Base-by-base conservation (phyloP, 1,140 invertebrate species). In the Hesperophylax magnus region DNA sequence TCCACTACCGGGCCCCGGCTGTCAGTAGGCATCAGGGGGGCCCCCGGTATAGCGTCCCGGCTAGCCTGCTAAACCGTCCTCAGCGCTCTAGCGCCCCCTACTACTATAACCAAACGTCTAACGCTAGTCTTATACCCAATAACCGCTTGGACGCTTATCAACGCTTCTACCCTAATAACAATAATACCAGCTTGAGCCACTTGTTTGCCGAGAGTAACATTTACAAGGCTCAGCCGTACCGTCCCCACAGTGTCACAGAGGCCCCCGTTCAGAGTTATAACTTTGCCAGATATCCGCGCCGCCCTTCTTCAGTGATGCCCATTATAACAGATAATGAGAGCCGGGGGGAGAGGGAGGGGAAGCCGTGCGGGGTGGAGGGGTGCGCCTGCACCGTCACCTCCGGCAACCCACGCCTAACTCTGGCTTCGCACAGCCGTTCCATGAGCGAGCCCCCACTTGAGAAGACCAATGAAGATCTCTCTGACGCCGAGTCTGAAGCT, bases 1-100 rank as follows among this genome's bases (percentile, higher is more conserved):
- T 85, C 88, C 74, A 90, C 79, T 65, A 84, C 84, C 79, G 69
- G 82, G 4, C 58, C 18, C 17, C 24, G 20, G 74, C 54, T 63
- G n/a, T 20, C 53, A 77, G 39, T 11, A 14, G 9, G 9, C 39
- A 2, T 11, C 39, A 14, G 39, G 9, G 11, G 9, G 11, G 39
- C 39, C 39, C 9, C 9, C 5, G 71, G 52, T 81, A 84, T 52
- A 79, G 77, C 67, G 34, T 9, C 39, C 39, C 39, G 39, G 39
- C 60, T 58, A 77, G 71, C 54, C 79, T 65, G 18, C 20, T 84
- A 39, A 77, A 77, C 71, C 78, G 63, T 52, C 72, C 82, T 17
- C 63, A 74, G 20, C 34, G 60, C 54, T 72, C 67, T 27, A 69
- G 58, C 63, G 61, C 74, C 20, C 77, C 78, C 14, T 79, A 83